Percentiles rank a stretch among this genome's conserved stretches.
Conservation (phyloP, 2,888 invertebrate genomes). For the Agrypnus murinus region DNA sequence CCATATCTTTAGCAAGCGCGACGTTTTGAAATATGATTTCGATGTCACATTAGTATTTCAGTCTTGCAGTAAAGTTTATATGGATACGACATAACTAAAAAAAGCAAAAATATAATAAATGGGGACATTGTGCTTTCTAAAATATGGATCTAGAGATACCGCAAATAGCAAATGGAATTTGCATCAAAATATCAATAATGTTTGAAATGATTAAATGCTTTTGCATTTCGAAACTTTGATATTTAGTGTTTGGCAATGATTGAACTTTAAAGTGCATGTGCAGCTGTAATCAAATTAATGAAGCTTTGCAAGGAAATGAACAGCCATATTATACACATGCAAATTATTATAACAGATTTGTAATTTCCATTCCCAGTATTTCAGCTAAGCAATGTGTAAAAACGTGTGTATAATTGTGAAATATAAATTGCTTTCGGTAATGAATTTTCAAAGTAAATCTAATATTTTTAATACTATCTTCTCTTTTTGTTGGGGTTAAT, state of each 20-base stretch:
- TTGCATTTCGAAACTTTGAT: neutral
- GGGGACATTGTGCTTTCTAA: constrained; percentile 18
- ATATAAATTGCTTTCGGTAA: neutral
- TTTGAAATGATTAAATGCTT: constrained; percentile 13
- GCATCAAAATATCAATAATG: constrained; percentile 10
- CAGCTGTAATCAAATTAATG: neutral
- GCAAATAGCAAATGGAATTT: constrained; percentile 13
- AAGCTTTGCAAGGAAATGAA: neutral
- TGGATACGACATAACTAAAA: constrained; percentile 28
- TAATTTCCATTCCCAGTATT: no score
- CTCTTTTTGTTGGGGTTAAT: neutral
- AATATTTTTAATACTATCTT: neutral
- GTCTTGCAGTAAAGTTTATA: constrained; percentile 59
- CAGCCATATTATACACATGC: neutral
- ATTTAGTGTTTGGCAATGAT: neutral
- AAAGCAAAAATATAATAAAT: constrained; percentile 63
- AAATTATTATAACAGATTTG: neutral
- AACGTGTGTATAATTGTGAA: no score
- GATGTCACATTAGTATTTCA: constrained; percentile 63
- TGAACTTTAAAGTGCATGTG: neutral
- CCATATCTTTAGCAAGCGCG: constrained; percentile 54
- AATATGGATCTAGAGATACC: constrained; percentile 12
- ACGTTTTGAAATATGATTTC: constrained; percentile 64
- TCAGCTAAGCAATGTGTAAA: no score
- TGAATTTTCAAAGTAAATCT: neutral